Evolutionary conservation across 2,113 vertebrate species (phyloP).

Genomic region (Phalacrocorax pelagicus): DNA sequence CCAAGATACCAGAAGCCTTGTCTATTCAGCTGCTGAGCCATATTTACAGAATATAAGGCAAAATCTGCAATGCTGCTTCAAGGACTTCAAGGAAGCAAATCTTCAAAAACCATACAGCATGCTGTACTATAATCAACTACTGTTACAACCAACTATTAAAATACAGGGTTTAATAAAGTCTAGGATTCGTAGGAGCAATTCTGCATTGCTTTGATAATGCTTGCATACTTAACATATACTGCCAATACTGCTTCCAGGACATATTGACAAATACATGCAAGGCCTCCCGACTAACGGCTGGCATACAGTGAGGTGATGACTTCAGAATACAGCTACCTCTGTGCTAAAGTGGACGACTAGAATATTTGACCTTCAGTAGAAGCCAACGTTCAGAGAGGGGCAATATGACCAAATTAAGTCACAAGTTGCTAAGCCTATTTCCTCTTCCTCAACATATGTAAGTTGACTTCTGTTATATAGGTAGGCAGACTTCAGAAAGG

Average conservation of each 20-base stretch:
- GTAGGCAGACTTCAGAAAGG: not conserved
- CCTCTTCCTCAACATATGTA: not conserved
- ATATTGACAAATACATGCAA: rapidly evolving
- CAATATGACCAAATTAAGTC: not conserved
- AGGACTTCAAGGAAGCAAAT: not conserved
- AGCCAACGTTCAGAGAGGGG: not conserved
- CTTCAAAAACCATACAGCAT: not conserved
- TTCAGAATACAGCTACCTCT: not conserved
- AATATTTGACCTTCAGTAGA: not conserved
- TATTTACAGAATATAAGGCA: not conserved
- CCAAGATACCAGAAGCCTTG: not conserved
- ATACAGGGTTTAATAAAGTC: not conserved
- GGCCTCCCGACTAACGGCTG: not conserved
- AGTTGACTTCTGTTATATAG: not conserved
- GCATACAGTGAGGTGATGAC: not conserved
- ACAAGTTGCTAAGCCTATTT: not conserved
- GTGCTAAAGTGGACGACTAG: not conserved
- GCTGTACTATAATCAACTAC: not conserved
- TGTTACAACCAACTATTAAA: not conserved
- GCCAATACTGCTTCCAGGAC: not conserved
- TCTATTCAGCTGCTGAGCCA: not conserved
- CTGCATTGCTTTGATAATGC: not conserved
- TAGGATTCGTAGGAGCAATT: not conserved
- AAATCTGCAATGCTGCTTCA: not conserved
- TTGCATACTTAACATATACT: not conserved